Evolutionary conservation across 2,113 vertebrate genomes (phyloP), one percentile per base, ranked within the genome.

Genomic region (Apteryx mantelli): DNA sequence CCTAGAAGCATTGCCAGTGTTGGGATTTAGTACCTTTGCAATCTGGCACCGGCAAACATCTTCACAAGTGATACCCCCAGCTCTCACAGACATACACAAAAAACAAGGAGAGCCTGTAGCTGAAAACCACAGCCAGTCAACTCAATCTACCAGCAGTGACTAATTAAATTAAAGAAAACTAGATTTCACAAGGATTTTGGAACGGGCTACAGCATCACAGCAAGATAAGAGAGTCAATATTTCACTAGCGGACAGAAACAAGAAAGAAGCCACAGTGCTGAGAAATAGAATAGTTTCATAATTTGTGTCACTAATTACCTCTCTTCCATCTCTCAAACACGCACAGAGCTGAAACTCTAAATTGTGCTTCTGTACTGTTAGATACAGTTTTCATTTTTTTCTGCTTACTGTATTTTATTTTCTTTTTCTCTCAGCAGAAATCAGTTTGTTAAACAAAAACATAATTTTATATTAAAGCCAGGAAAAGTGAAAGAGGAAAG

Each of bases 121-220:
- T 61, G 36, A 66, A 71, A 84, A 82, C 14, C 10, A 55, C 84
- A 66, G 11, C 9, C 28, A 84, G 36, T 48, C 44, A 92, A 73
- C 32, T 82, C 78, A 64, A 53, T 44, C 50, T 84, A 22, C 36
- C 42, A 81, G 7, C 19, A 87, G 11, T 24, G 22, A 63, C 10
- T 75, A 87, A 82, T 44, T 66, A 91, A 87, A 68, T 5, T 30
- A 46, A 91, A 73, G 40, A 70, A 86, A 91, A 30, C 2, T 61
- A 82, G 28, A 68, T 91, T 94, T 95, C 60, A 84, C 34, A 55
- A 64, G 36, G 30, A 56, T 66, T 95, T 94, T 88, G n/a, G 56
- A 88, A 73, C 28, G 42, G 50, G 21, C 56, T 71, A 26, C 53
- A 88, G 8, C 16, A 38, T n/a, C 5, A 0, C 32, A 82, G 58